phyloP scores from a whole-genome alignment of 2,888 invertebrate genomes.

The Cantharis flavilabris region DNA sequence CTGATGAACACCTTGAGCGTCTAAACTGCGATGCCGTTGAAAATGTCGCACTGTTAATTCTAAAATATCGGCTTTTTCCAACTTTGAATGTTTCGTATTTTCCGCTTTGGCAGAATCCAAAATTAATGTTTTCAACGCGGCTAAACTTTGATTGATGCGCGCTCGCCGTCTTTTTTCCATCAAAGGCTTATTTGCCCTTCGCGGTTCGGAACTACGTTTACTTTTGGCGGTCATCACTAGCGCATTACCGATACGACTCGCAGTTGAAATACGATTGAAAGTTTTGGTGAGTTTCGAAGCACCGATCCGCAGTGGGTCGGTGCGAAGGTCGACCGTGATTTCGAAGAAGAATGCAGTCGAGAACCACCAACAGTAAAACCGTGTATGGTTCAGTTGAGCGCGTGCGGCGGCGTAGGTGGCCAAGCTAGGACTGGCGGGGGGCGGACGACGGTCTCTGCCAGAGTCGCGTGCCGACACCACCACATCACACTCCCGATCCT shows the following conservation, averaged over 20 bases:
- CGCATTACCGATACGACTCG: conserved; percentile 17
- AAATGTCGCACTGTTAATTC: conserved; percentile 83
- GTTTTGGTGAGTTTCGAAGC: conserved; percentile 8
- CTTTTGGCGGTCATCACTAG: conserved; percentile 51
- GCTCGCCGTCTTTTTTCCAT: conserved; percentile 78
- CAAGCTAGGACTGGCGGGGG: conserved; percentile 34
- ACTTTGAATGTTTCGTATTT: conserved; percentile 77
- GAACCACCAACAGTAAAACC: conserved; percentile 37
- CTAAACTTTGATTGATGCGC: conserved; percentile 74
- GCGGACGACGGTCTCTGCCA: conserved; percentile 46
- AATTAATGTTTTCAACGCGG: conserved; percentile 72
- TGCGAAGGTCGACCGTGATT: conserved; percentile 23
- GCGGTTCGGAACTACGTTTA: conserved; percentile 49
- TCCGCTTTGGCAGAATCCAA: conserved; percentile 70
- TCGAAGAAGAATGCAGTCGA: conserved; percentile 25
- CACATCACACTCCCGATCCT: conserved; percentile 54
- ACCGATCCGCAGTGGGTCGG: conserved; percentile 15
- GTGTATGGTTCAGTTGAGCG: conserved; percentile 47
- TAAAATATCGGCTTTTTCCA: conserved; percentile 84
- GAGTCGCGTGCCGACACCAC: conserved; percentile 58
- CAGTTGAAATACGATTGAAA: conserved; percentile 7
- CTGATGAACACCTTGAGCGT: conserved; percentile 63
- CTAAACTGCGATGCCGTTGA: conserved; percentile 72
- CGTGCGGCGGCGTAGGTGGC: conserved; percentile 37
- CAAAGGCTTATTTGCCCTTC: conserved; percentile 76